These are phyloP conservation scores for Silurus asotus DNA, from an alignment of 2,113 vertebrate genomes.

Conservation along the genomic window DNA sequence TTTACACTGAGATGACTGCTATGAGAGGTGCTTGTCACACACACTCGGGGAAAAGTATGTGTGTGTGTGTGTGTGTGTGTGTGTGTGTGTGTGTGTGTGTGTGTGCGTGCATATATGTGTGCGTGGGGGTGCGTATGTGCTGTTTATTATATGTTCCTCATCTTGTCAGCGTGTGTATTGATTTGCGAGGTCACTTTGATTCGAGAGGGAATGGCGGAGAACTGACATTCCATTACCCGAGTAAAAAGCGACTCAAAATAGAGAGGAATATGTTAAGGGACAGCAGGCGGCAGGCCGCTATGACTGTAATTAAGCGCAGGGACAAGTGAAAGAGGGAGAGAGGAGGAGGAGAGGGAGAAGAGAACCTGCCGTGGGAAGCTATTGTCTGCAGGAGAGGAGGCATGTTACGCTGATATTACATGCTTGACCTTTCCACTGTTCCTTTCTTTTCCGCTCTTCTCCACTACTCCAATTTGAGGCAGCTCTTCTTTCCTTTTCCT, in stretches of 20 bases:
- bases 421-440: conserved; percentile 64
- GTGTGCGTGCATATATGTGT: conserved; percentile 40
- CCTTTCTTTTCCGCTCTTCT: conserved; percentile 31
- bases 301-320: conserved; percentile 87
- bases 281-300: conserved; percentile 77
- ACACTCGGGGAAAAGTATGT: conserved; percentile 67
- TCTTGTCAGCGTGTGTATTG: conserved; percentile 84
- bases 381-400: conserved; percentile 69
- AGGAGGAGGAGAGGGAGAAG: conserved; percentile 50
- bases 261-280: conserved; percentile 84
- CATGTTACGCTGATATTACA: conserved; percentile 70
- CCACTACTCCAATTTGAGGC: conserved; percentile 4
- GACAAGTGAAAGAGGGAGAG: conserved; percentile 67
- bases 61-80: conserved; percentile 56
- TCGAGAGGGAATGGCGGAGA: conserved; percentile 72
- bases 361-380: conserved; percentile 58
- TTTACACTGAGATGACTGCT: conserved; percentile 86
- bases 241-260: conserved; percentile 79
- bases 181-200: conserved; percentile 95
- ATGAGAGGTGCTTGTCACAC: conserved; percentile 82
- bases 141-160: conserved; percentile 89
- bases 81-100: conserved; percentile 33
- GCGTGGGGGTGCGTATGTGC: conserved; percentile 68
- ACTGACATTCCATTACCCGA: conserved; percentile 89
- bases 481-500: neutral